Evolutionary conservation across 2,888 invertebrate genomes (phyloP).

Genomic region (Dromius quadrimaculatus): DNA sequence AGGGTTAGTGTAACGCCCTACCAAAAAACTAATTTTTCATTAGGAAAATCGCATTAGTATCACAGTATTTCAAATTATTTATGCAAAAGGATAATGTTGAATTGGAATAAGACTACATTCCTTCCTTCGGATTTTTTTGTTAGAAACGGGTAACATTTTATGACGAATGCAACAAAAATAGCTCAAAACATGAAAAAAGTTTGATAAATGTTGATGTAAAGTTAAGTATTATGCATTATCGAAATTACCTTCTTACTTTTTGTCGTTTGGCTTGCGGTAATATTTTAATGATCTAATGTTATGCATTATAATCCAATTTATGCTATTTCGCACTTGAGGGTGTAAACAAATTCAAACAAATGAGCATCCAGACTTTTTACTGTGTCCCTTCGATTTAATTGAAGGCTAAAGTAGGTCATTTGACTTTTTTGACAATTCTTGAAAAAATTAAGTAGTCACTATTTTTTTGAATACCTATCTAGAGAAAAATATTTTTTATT

Average conservation of each 20-base stretch:
- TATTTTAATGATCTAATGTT: conserved; percentile 23
- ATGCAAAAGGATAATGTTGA: neutral
- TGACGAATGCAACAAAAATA: too few relatives aligned
- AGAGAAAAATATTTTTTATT: too few relatives aligned
- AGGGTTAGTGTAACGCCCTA: conserved; percentile 28
- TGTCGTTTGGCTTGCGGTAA: conserved; percentile 2
- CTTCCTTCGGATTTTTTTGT: too few relatives aligned
- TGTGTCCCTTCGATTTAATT: too few relatives aligned
- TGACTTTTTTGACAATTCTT: too few relatives aligned
- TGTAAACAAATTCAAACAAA: conserved; percentile 30
- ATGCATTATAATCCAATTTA: conserved; percentile 17
- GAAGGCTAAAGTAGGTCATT: too few relatives aligned
- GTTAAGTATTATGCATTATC: neutral
- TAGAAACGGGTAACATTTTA: too few relatives aligned
- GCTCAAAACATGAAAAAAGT: too few relatives aligned
- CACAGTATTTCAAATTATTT: conserved; percentile 1
- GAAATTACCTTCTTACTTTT: conserved; percentile 7
- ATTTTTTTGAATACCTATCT: too few relatives aligned
- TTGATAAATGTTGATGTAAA: too few relatives aligned
- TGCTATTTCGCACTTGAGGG: conserved; percentile 12
- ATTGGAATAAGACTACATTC: neutral
- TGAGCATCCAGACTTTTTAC: conserved; percentile 11
- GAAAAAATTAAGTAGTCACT: too few relatives aligned
- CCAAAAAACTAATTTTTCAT: neutral
- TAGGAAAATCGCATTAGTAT: neutral